Base-by-base conservation (phyloP, 2,888 invertebrate genomes). In the Dynastes grantii region DNA sequence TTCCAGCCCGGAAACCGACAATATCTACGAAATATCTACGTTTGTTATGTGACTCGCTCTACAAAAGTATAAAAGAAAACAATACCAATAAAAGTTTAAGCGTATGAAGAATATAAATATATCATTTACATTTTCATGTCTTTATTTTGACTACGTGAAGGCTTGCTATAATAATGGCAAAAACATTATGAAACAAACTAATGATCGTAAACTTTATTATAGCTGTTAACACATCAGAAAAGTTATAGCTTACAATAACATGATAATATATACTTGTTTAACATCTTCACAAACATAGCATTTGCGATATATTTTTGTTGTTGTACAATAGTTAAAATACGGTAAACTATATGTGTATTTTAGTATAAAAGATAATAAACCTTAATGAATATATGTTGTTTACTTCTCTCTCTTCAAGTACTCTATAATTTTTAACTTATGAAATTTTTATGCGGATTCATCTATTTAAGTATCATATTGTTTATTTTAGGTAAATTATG, bases 401-500 rank as follows among this genome's bases (percentile, higher is more conserved):
- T 53, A 53, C 2, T 5, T 32, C 4, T 32, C 5, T 37, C 32
- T 4, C 1, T 53, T 53, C n/a, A 53, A 53, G 53, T 16, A 16
- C 16, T n/a, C 53, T 53, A 53, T 53, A 53, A 53, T 16, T 53
- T 53, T n/a, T 16, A 53, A 53, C 53, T 53, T 53, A 53, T 53
- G 53, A 53, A 53, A 53, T 53, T 53, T 53, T 53, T 53, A 53
- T 53, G 53, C 16, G 16, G 16, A 53, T 53, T 53, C 53, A 53
- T 16, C 53, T 53, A 53, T 53, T 53, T 53, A 53, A n/a, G 53
- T 16, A 53, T 0, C 6, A 13, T 53, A 16, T 53, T 53, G 6
- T 53, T n/a, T 13, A 53, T 53, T n/a, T 53, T n/a, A 53, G 16
- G 0, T 16, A 53, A 53, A 16, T 53, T 53, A 53, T 53, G 53